phyloP scores from a whole-genome alignment of 2,797 vertebrate species.

The Urocyon cinereoargenteus region DNA sequence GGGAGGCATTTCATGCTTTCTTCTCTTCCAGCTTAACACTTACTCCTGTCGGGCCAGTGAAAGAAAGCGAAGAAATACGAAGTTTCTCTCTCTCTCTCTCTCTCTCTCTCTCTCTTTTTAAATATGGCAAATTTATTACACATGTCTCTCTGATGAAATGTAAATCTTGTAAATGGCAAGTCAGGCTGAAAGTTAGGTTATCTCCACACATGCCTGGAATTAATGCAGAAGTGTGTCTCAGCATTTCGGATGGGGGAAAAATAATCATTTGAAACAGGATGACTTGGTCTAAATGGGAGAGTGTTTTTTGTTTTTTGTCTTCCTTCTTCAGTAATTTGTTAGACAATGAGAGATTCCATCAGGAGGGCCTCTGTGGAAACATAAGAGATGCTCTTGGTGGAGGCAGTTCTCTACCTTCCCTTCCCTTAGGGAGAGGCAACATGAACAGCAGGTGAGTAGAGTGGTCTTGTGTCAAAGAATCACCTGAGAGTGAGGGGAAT shows the following conservation, averaged over 20 bases:
- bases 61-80: slow-evolving; percentile 64
- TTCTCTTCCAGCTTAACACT: background rate
- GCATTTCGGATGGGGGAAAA: slow-evolving; percentile 44
- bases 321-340: background rate
- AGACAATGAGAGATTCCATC: slow-evolving; percentile 7
- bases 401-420: background rate
- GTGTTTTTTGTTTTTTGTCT: background rate
- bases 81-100: background rate
- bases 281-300: background rate
- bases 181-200: slow-evolving; percentile 63
- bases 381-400: background rate
- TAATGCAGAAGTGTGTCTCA: slow-evolving; percentile 47
- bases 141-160: slow-evolving; percentile 68
- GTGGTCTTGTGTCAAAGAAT: background rate
- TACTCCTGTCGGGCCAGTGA: background rate
- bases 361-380: background rate
- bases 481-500: background rate
- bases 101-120: background rate
- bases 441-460: background rate
- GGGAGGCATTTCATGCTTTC: background rate
- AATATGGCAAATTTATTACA: slow-evolving; percentile 62
- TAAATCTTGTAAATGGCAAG: slow-evolving; percentile 75
- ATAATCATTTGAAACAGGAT: slow-evolving; percentile 32
- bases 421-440: background rate
- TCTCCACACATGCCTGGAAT: slow-evolving; percentile 66